Base-by-base conservation (phyloP, 1,140 invertebrate species). In the Tetragnatha versicolor region DNA sequence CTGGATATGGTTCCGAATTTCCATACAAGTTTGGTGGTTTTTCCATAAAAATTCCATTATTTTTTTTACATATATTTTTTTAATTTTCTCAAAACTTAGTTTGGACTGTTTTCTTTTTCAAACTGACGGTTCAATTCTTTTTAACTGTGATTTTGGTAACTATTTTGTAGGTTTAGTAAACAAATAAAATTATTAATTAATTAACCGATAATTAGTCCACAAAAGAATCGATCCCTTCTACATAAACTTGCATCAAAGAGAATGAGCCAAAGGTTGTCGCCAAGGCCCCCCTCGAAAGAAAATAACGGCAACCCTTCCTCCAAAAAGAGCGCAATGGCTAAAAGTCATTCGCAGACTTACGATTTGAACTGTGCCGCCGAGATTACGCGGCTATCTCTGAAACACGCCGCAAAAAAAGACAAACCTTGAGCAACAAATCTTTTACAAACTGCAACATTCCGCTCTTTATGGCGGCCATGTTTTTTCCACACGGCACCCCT, bases 391-490 rank as follows among this genome's bases (percentile, higher is more conserved):
- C 61, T 77, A 77, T 77, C 73, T 77, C 39, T n/a, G 22, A 42
- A 65, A 35, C 49, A 39, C 39, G 70, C 70, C 25, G 12, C 53
- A 35, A 60, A 39, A 31, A 29, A 55, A 37, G 33, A 7, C 17
- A 51, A 51, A 51, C 49, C 45, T 22, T n/a, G 12, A n/a, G n/a
- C n/a, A n/a, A n/a, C n/a, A n/a, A n/a, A 25, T 55, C 47, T 66
- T 76, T 66, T 77, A 77, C 73, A 77, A 77, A 77, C 73, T 65
- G 42, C 73, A 65, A 75, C 72, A 35, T 49, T 55, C 39, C n/a
- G 14, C 29, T 53, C 25, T n/a, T 45, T 25, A 17, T 22, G 7
- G 14, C 49, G 10, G 2, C 39, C 17, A n/a, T 33, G 29, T 45
- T 58, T 37, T 51, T 69, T 69, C 37, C 66, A 35, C 37, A 20